Conservation (phyloP, 2,797 vertebrate species). For the Argentina silus region DNA sequence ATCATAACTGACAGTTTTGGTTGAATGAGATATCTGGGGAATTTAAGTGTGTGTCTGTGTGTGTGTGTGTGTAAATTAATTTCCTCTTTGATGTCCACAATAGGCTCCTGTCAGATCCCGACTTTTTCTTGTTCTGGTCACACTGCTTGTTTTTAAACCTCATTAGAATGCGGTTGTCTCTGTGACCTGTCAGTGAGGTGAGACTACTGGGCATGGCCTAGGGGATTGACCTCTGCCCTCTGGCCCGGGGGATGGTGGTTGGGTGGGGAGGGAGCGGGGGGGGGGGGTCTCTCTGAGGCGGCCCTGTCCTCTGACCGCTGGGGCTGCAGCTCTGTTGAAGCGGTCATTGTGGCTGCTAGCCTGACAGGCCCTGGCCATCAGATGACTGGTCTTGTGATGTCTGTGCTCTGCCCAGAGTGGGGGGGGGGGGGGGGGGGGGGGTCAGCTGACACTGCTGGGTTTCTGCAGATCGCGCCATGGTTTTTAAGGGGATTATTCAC, state of each 20-base stretch:
- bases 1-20: conserved; percentile 47
- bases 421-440: conserved; percentile 17
- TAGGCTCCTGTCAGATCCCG: background rate
- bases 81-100: background rate
- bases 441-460: conserved; percentile 55
- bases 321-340: conserved; percentile 28
- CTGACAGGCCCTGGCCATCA: conserved; percentile 38
- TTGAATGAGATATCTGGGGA: background rate
- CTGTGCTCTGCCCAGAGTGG: conserved; percentile 37
- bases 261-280: background rate
- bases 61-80: background rate
- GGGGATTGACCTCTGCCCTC: conserved; percentile 36
- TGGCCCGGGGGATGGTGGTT: background rate
- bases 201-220: background rate
- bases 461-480: conserved; percentile 38
- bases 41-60: background rate
- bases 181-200: conserved; percentile 20
- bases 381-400: conserved; percentile 73
- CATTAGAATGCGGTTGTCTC: conserved; percentile 2
- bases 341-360: conserved; percentile 22
- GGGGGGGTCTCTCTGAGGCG: background rate
- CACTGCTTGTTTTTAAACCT: background rate
- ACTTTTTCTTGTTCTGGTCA: background rate
- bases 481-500: conserved; percentile 43
- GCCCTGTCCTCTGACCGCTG: conserved; percentile 5